A percentile compares a stretch with the other conserved stretches of the same genome.
These are phyloP conservation scores for Crax fasciolata DNA, from an alignment of 2,797 vertebrate species.

Conservation along the genomic window DNA sequence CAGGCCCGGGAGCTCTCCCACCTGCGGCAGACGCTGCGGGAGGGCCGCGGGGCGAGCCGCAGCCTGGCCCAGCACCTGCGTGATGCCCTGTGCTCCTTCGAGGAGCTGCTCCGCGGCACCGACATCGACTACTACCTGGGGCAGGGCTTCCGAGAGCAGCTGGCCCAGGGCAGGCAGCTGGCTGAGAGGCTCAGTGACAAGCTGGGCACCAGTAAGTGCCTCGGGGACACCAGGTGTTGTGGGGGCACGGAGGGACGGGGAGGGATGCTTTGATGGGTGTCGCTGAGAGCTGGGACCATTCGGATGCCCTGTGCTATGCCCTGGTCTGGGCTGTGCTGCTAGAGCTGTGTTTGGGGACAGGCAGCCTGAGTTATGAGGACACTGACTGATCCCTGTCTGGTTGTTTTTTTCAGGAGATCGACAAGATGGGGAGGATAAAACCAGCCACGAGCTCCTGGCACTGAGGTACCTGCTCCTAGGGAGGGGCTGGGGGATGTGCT, in stretches of 20 bases:
- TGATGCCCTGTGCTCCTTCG: constrained; percentile 90
- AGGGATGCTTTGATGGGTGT: not conserved
- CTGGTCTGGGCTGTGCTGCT: not conserved
- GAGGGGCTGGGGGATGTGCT: not conserved
- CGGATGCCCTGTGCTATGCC: accelerated
- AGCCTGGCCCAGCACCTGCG: constrained; percentile 89
- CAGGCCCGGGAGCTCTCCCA: constrained; percentile 95
- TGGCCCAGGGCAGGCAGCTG: constrained; percentile 88
- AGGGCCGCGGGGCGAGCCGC: constrained; percentile 86
- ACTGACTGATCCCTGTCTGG: constrained; percentile 3
- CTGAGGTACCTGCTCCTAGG: constrained; percentile 84
- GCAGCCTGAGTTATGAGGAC: no score
- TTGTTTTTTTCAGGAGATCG: constrained; percentile 85
- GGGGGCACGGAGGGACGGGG: accelerated
- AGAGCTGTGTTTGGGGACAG: accelerated
- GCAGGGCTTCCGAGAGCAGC: constrained; percentile 92
- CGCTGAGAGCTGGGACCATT: not conserved
- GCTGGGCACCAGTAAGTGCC: constrained; percentile 71
- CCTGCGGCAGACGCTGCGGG: constrained; percentile 89
- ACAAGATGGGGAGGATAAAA: constrained; percentile 87
- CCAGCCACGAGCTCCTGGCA: constrained; percentile 87
- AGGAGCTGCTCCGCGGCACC: constrained; percentile 91
- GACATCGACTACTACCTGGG: constrained; percentile 95
- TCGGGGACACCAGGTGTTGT: not conserved
- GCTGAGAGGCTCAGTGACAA: constrained; percentile 88